phyloP scores from a whole-genome alignment of 2,797 vertebrate species.

The Peromyscus attwateri region DNA sequence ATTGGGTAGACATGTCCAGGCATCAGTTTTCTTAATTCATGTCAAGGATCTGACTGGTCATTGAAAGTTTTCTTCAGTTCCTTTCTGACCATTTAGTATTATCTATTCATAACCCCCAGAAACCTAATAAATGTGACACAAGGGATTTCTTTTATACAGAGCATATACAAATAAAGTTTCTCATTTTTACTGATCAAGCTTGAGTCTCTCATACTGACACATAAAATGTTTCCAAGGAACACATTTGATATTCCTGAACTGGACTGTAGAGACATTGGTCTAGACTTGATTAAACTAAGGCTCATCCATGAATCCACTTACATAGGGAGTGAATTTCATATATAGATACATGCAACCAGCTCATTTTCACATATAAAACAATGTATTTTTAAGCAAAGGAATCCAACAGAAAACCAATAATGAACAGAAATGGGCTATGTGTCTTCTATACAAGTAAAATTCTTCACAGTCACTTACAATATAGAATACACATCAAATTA shows the following conservation, averaged over 20 bases:
- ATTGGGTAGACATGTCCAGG: neutral
- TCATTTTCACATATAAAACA: constrained; percentile 14
- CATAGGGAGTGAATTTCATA: neutral
- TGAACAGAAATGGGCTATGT: neutral
- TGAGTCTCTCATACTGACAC: neutral
- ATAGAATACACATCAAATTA: constrained; percentile 52
- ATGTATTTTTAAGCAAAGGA: neutral
- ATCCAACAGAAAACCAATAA: neutral
- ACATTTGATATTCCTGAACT: neutral
- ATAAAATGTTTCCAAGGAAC: neutral
- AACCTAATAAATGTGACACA: neutral
- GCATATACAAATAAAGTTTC: neutral
- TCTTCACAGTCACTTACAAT: constrained; percentile 21
- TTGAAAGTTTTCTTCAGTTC: neutral
- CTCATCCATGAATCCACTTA: neutral
- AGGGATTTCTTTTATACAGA: neutral
- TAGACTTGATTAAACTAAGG: neutral
- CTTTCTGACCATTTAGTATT: neutral
- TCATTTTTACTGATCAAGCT: neutral
- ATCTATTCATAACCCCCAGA: neutral
- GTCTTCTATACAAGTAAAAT: neutral
- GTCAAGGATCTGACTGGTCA: neutral
- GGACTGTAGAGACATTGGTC: neutral
- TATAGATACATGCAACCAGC: neutral
- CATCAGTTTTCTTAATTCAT: neutral